Conservation (phyloP, 2,888 invertebrate species). For the Ophion ventricosus region DNA sequence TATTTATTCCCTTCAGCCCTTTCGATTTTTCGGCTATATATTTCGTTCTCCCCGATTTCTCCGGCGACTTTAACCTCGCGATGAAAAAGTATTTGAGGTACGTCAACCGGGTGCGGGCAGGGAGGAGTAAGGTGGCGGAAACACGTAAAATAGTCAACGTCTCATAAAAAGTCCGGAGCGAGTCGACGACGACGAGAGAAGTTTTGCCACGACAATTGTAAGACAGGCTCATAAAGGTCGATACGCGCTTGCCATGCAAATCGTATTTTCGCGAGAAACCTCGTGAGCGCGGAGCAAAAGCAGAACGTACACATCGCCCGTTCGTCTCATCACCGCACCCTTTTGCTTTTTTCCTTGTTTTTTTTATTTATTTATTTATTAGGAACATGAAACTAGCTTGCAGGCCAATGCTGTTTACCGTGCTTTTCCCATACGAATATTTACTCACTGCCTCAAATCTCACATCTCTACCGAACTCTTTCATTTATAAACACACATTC, state of each 20-base stretch:
- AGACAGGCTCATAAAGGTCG: constrained; percentile 64
- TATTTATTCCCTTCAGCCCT: background rate
- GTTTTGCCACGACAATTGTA: constrained; percentile 26
- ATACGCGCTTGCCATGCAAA: constrained; percentile 65
- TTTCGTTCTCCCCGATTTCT: background rate
- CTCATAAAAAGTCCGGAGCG: constrained; percentile 38
- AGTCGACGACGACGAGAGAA: constrained; percentile 23
- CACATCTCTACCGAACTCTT: background rate
- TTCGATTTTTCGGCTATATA: background rate
- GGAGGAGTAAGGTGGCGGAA: background rate
- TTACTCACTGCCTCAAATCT: constrained; percentile 52
- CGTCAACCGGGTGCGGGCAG: background rate
- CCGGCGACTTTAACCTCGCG: background rate
- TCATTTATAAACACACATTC: constrained; percentile 16
- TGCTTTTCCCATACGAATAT: constrained; percentile 54
- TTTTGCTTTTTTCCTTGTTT: constrained; percentile 43
- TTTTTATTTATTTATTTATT: constrained; percentile 77
- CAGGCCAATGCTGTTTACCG: constrained; percentile 71
- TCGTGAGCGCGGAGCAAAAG: constrained; percentile 12
- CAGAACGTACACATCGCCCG: constrained; percentile 3
- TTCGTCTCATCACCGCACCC: constrained; percentile 32
- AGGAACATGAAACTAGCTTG: constrained; percentile 74
- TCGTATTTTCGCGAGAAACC: constrained; percentile 50
- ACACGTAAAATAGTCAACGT: constrained; percentile 31
- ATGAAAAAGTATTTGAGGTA: too few species aligned